These are phyloP conservation scores for Scytalopus superciliaris DNA, from an alignment of 2,113 vertebrate genomes.

Conservation along the genomic window DNA sequence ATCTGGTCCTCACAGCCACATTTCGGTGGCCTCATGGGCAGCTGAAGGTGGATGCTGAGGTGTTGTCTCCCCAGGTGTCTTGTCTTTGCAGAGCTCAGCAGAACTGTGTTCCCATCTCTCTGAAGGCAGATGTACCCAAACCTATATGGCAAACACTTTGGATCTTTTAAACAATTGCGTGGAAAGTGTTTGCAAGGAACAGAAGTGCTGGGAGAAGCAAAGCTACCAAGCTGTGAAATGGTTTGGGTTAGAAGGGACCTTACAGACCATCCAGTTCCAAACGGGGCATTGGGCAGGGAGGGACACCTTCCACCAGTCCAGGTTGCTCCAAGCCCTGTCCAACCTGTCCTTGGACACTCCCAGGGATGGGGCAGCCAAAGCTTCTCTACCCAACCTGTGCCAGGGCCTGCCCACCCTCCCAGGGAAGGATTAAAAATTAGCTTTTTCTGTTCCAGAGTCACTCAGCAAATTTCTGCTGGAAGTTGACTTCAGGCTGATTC, in stretches of 20 bases:
- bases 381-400: neutral
- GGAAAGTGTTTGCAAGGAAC: neutral
- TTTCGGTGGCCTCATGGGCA: accelerated
- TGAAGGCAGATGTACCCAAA: neutral
- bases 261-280: accelerated
- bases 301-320: neutral
- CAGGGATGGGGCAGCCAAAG: neutral
- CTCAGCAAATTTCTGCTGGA: neutral
- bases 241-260: neutral
- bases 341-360: neutral
- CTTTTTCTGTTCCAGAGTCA: neutral
- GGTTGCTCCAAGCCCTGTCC: accelerated
- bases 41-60: neutral
- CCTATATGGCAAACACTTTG: neutral
- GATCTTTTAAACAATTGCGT: accelerated
- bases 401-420: neutral
- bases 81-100: neutral
- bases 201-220: neutral
- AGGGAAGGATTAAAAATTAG: neutral
- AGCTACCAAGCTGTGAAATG: neutral
- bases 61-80: neutral
- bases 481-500: neutral
- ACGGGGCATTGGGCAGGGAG: neutral
- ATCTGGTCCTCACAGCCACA: accelerated
- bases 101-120: neutral